Evolutionary conservation across 2,113 vertebrate genomes (phyloP).

Genomic region (Gnathonemus longibarbis): DNA sequence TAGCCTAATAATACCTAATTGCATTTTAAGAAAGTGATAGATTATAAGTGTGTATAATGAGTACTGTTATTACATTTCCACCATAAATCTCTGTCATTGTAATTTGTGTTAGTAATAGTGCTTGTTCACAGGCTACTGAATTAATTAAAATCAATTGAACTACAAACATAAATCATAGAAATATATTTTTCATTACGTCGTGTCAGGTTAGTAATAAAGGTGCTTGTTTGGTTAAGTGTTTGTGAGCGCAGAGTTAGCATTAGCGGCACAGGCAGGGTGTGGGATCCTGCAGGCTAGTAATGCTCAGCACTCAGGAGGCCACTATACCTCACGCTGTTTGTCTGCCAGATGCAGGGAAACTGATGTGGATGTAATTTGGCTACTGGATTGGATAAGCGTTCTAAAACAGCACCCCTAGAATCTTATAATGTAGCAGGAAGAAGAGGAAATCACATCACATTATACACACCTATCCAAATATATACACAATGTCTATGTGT

Average conservation of each 20-base stretch:
- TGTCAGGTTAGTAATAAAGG: conserved; percentile 45
- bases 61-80: conserved; percentile 51
- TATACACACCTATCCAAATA: too few relatives aligned
- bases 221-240: conserved; percentile 37
- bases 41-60: conserved; percentile 57
- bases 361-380: conserved; percentile 37
- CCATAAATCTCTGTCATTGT: conserved; percentile 59
- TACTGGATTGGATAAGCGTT: conserved; percentile 34
- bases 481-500: too few relatives aligned
- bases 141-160: conserved; percentile 61
- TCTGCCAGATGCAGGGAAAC: conserved; percentile 16
- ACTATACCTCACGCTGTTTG: conserved; percentile 22
- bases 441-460: background rate
- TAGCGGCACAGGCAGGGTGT: background rate
- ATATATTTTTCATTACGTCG: conserved; percentile 52
- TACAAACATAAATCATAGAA: conserved; percentile 53
- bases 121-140: conserved; percentile 49
- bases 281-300: background rate
- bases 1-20: conserved; percentile 63
- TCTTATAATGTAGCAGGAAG: background rate
- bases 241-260: conserved; percentile 18
- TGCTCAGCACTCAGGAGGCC: background rate
- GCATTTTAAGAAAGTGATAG: conserved; percentile 64
- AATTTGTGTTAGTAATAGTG: conserved; percentile 55
- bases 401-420: conserved; percentile 32